These are phyloP conservation scores for Rallus crepitans DNA, from an alignment of 2,797 vertebrate species.

Conservation along the genomic window DNA sequence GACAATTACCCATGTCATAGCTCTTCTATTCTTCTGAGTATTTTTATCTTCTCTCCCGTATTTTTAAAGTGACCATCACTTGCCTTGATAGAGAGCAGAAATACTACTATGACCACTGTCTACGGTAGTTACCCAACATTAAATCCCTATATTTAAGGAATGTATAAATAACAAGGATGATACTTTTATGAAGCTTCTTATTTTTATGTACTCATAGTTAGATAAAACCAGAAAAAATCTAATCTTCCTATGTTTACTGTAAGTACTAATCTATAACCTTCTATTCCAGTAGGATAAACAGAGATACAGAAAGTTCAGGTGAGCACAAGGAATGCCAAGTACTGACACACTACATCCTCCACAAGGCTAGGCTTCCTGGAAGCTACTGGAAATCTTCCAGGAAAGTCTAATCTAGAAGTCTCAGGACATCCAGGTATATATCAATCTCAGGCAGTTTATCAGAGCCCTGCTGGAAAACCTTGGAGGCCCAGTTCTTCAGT, in stretches of 20 bases:
- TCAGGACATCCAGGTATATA: neutral
- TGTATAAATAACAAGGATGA: neutral
- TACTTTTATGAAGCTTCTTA: neutral
- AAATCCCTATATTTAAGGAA: neutral
- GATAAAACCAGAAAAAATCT: neutral
- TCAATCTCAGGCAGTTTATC: neutral
- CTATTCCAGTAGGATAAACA: neutral
- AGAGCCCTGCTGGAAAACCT: neutral
- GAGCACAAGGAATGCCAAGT: neutral
- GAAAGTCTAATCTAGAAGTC: neutral
- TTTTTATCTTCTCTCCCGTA: neutral
- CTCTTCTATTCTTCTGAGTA: neutral
- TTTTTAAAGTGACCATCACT: neutral
- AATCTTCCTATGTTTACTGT: neutral
- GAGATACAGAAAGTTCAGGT: neutral
- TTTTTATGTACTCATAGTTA: neutral
- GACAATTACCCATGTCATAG: neutral
- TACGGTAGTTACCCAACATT: rapidly evolving
- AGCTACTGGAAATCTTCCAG: neutral
- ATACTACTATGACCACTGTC: neutral
- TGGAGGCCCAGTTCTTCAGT: neutral
- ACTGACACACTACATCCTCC: neutral
- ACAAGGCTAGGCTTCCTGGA: neutral
- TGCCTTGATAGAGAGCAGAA: neutral
- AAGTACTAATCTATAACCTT: neutral